A percentile compares a stretch with the other conserved stretches of the same genome.
These are phyloP conservation scores for Falco berigora DNA, from an alignment of 2,797 vertebrate genomes.

Conservation along the genomic window DNA sequence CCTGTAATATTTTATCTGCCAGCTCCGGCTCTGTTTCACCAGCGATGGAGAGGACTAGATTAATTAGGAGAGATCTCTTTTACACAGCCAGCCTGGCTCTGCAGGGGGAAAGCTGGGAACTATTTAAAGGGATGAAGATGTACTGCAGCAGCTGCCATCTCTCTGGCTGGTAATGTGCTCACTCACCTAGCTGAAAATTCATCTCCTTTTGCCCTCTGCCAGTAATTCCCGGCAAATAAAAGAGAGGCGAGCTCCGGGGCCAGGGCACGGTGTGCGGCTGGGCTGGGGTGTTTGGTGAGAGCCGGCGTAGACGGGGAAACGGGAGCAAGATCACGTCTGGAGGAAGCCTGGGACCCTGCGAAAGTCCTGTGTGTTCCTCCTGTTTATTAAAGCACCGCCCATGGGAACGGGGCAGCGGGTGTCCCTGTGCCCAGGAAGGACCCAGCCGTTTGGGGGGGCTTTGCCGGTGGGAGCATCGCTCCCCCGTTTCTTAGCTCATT, in stretches of 20 bases:
- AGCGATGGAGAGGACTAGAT: constrained; percentile 38
- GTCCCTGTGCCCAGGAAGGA: background rate
- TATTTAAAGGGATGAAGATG: constrained; percentile 57
- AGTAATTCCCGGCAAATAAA: constrained; percentile 2
- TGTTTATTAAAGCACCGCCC: background rate
- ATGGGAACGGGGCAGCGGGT: background rate
- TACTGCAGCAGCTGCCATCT: constrained; percentile 17
- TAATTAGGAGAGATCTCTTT: constrained; percentile 63
- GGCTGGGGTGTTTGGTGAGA: background rate
- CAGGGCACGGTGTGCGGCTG: background rate
- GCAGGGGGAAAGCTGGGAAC: constrained; percentile 2
- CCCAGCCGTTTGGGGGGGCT: background rate
- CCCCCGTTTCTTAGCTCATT: constrained; percentile 26
- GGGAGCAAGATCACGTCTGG: fast-evolving
- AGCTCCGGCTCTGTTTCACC: background rate
- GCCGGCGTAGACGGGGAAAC: background rate
- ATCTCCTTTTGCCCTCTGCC: constrained; percentile 20
- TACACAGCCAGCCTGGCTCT: constrained; percentile 24
- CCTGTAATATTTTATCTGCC: constrained; percentile 33
- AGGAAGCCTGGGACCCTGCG: background rate
- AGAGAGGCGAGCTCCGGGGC: background rate
- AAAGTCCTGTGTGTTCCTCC: fast-evolving
- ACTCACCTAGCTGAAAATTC: constrained; percentile 9
- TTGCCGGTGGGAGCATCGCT: background rate
- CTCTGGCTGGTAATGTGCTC: background rate